Evolutionary conservation across 2,888 invertebrate species (phyloP).

Genomic region (Cephus sareptanus): DNA sequence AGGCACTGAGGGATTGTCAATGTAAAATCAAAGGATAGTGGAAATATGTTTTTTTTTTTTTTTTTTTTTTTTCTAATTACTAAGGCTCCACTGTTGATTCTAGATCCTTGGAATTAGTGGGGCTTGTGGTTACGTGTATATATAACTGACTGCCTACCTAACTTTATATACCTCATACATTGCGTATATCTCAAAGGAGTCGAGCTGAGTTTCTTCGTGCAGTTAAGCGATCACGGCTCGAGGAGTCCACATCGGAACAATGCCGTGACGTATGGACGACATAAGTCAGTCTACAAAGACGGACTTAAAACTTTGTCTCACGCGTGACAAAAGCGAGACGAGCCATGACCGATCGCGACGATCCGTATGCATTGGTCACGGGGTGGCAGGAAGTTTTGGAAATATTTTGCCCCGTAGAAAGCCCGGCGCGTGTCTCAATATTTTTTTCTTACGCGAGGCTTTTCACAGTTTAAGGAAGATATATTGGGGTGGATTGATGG

Average conservation of each 20-base stretch:
- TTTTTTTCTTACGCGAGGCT: slow-evolving; percentile 39
- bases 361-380: slow-evolving; percentile 50
- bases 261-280: slow-evolving; percentile 50
- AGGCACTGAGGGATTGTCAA: not conserved
- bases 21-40: not conserved
- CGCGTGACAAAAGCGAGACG: slow-evolving; percentile 33
- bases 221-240: slow-evolving; percentile 34
- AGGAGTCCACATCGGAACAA: slow-evolving; percentile 34
- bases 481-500: slow-evolving; percentile 21
- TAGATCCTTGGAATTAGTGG: not conserved
- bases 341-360: slow-evolving; percentile 27
- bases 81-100: not conserved
- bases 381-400: slow-evolving; percentile 53
- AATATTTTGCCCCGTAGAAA: slow-evolving; percentile 50
- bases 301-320: slow-evolving; percentile 39
- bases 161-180: not conserved
- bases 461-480: slow-evolving; percentile 52
- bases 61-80: not conserved
- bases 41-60: not conserved
- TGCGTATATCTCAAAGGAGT: not conserved
- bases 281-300: slow-evolving; percentile 56
- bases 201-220: slow-evolving; percentile 18
- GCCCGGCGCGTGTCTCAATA: slow-evolving; percentile 55
- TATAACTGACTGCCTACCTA: not conserved
- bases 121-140: not conserved